phyloP scores from a whole-genome alignment of 2,888 invertebrate genomes.

The Andrena fulva region DNA sequence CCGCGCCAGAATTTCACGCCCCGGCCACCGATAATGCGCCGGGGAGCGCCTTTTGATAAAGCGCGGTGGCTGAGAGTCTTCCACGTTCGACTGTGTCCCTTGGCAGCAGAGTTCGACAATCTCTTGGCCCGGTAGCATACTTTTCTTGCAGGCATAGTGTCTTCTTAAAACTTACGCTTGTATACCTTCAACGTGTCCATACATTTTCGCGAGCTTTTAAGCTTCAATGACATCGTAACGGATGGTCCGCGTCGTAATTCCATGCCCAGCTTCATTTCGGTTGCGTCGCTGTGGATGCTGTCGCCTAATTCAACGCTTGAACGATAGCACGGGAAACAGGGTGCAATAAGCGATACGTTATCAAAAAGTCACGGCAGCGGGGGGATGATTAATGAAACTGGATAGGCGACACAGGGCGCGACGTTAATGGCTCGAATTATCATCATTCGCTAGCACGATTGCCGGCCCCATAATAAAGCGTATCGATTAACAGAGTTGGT shows the following conservation, averaged over 20 bases:
- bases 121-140: not conserved
- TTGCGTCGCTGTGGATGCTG: not conserved
- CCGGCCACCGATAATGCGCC: not conserved
- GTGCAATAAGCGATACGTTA: not conserved
- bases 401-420: conserved; percentile 5
- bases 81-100: not conserved
- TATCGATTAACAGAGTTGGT: conserved; percentile 50
- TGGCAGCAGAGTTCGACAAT: not conserved
- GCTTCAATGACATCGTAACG: too few relatives aligned
- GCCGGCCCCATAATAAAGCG: conserved; percentile 46
- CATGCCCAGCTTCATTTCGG: too few relatives aligned
- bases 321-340: not conserved
- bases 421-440: conserved; percentile 63
- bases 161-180: too few relatives aligned
- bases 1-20: not conserved
- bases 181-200: too few relatives aligned
- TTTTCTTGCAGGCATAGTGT: not conserved
- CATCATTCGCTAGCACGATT: conserved; percentile 43
- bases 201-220: too few relatives aligned
- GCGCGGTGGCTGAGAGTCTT: not conserved
- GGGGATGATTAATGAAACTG: conserved; percentile 40
- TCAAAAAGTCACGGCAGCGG: conserved; percentile 40
- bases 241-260: too few relatives aligned
- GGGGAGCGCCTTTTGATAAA: too few relatives aligned
- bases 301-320: not conserved